These are phyloP conservation scores for Hemiscyllium ocellatum DNA, from an alignment of 2,113 vertebrate species.

Conservation along the genomic window DNA sequence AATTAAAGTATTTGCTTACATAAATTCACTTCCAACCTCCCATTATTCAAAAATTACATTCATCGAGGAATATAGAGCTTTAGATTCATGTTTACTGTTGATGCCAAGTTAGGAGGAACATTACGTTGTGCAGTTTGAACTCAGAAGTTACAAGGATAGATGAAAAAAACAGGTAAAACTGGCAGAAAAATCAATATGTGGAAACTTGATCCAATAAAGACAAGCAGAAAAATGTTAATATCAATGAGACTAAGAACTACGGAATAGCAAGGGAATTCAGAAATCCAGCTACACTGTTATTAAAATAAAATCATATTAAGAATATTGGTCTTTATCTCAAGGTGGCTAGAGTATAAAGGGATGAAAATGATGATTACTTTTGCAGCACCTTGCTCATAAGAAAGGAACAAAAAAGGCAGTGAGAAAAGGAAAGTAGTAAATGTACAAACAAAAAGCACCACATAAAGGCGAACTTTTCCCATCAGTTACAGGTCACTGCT, in stretches of 20 bases:
- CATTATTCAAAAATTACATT: neutral
- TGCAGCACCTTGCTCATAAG: neutral
- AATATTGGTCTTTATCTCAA: neutral
- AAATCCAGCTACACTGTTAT: neutral
- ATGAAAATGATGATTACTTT: neutral
- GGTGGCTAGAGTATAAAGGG: neutral
- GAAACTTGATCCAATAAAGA: neutral
- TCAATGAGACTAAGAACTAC: neutral
- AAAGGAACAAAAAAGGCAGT: neutral
- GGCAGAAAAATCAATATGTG: neutral
- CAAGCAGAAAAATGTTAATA: neutral
- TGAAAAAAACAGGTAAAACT: neutral
- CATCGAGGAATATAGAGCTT: neutral
- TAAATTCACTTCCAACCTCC: neutral
- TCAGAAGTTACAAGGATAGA: neutral
- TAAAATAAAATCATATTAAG: neutral
- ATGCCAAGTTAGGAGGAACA: neutral
- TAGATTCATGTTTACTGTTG: neutral
- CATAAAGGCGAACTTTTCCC: neutral
- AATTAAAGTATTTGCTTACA: neutral
- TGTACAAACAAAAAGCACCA: neutral
- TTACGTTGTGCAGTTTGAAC: neutral
- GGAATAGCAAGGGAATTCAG: neutral
- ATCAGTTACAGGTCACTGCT: neutral
- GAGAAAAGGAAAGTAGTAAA: no score